Base-by-base conservation (phyloP, 2,888 invertebrate genomes). In the Sminthurides aquaticus region DNA sequence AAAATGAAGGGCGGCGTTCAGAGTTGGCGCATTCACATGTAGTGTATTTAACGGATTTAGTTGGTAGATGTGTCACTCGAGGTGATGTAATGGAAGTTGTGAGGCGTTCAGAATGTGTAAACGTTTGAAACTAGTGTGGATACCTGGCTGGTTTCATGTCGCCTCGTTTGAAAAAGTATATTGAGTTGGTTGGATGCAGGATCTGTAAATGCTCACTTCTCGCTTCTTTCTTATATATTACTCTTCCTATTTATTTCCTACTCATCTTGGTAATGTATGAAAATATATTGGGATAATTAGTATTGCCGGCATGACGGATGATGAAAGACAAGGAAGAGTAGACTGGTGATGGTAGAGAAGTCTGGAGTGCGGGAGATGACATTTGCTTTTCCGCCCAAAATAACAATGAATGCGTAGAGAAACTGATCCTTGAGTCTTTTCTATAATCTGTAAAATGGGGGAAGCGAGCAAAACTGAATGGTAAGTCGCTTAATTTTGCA, bases 381-480 rank as follows among this genome's bases (percentile, higher is more conserved):
- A 34, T 34, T 34, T 34, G 43, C 8, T 34, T 34, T 34, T 5
- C 43, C 15, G 43, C 43, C 15, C 15, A n/a, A n/a, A n/a, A 11
- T 34, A 15, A 34, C 43, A 34, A 34, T 34, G 43, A 34, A 34
- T 34, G 43, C 43, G 43, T 34, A 34, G 43, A 34, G 8, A 11
- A 11, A 11, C 8, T 34, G 43, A 34, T 34, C 43, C 43, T 34
- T 34, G 43, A 34, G 43, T 5, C 43, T 34, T 34, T 34, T 34
- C 43, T 34, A n/a, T 34, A 34, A 34, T 11, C 43, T 34, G 43
- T 34, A 34, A 34, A 34, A 34, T 34, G 43, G 65, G 65, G 25
- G 65, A 60, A 55, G 34, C 65, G 65, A 65, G 60, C 65, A 65
- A 65, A 60, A 54, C 65, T 27, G 65, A 65, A 57, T 65, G 65